A percentile compares a stretch with the other conserved stretches of the same genome.
Evolutionary conservation across 2,888 invertebrate species (phyloP).

Genomic region (Trichacis sp.): DNA sequence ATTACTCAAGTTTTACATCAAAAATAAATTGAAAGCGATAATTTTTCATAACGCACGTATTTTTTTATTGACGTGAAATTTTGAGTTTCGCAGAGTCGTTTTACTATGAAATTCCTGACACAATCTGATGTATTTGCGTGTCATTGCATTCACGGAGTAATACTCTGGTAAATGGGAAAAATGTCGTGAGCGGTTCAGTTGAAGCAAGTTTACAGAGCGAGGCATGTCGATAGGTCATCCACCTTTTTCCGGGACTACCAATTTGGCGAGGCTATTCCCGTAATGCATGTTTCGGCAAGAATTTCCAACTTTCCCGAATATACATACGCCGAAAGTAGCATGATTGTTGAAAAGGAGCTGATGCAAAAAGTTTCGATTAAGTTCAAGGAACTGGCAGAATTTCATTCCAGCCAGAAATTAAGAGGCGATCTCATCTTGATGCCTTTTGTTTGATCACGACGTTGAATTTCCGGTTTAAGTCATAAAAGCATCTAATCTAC

Average conservation of each 20-base stretch:
- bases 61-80: no score
- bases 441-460: neutral
- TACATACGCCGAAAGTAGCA: conserved; percentile 24
- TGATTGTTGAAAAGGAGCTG: neutral
- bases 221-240: conserved; percentile 29
- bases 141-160: neutral
- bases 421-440: neutral
- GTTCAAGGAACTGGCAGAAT: neutral
- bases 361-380: neutral
- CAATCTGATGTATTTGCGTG: neutral
- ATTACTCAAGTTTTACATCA: no score
- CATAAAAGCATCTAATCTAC: neutral
- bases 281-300: conserved; percentile 51
- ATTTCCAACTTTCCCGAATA: conserved; percentile 49
- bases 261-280: conserved; percentile 48
- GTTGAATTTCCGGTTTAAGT: neutral
- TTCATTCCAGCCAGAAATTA: neutral
- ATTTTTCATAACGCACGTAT: no score
- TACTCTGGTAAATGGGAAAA: conserved; percentile 6
- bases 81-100: neutral
- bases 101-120: neutral
- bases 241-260: conserved; percentile 38
- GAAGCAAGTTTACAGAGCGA: conserved; percentile 18
- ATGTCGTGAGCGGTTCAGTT: conserved; percentile 8
- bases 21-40: no score